Conservation (phyloP, 2,888 invertebrate species). For the Gymnosoma rotundatum region DNA sequence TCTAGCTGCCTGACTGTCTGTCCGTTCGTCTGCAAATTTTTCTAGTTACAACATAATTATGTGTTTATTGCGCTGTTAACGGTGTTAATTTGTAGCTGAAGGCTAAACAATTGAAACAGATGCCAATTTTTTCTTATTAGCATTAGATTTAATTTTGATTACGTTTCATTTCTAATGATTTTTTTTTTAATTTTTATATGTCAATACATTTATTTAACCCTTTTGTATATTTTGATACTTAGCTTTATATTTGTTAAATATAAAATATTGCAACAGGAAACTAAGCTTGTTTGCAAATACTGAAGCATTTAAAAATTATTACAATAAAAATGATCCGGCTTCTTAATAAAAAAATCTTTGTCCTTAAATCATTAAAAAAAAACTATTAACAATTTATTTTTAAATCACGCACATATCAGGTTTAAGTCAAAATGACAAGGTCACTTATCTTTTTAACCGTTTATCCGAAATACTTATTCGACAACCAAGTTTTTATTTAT, state of each 20-base stretch:
- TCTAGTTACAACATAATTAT: constrained; percentile 63
- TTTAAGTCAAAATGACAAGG: too few species aligned
- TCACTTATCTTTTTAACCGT: too few species aligned
- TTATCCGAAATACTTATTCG: too few species aligned
- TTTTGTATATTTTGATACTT: not conserved
- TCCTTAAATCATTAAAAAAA: too few species aligned
- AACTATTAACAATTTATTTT: too few species aligned
- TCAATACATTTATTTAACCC: constrained; percentile 14
- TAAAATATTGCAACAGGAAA: too few species aligned
- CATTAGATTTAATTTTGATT: constrained; percentile 42
- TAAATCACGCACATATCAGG: too few species aligned
- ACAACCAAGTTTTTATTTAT: too few species aligned
- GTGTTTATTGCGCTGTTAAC: constrained; percentile 64
- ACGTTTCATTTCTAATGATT: constrained; percentile 6
- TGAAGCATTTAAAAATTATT: too few species aligned
- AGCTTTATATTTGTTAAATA: not conserved
- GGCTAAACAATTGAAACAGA: constrained; percentile 68
- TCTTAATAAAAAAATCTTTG: too few species aligned
- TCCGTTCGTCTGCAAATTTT: constrained; percentile 1
- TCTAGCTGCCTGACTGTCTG: constrained; percentile 1
- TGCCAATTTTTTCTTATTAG: constrained; percentile 37
- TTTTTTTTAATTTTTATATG: constrained; percentile 12
- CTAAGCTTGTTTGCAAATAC: too few species aligned
- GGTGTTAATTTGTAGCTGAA: constrained; percentile 45
- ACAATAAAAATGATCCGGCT: too few species aligned